These are phyloP conservation scores for Tapirus indicus DNA, from an alignment of 2,797 vertebrate species.

Conservation along the genomic window DNA sequence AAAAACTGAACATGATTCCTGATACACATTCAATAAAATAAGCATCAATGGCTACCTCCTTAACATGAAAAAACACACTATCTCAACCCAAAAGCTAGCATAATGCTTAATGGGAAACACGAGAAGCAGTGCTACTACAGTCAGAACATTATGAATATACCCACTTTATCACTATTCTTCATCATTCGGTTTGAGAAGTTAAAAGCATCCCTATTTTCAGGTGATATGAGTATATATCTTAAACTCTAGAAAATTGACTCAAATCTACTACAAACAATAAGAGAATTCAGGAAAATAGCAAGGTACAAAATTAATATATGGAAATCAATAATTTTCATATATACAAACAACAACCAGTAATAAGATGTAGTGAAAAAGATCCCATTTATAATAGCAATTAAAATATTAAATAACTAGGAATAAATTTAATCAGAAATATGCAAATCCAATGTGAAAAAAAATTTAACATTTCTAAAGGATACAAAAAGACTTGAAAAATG, in stretches of 20 bases:
- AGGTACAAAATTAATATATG: not conserved
- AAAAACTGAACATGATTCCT: not conserved
- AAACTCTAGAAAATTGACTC: slow-evolving; percentile 31
- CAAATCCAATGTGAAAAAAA: not conserved
- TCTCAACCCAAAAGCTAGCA: not conserved
- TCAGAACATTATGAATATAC: not conserved
- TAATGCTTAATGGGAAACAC: not conserved
- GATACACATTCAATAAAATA: not conserved
- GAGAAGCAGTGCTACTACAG: no score
- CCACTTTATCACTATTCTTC: not conserved
- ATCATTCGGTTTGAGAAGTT: not conserved
- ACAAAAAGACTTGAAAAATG: not conserved
- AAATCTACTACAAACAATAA: not conserved
- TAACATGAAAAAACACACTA: not conserved
- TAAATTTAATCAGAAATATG: not conserved
- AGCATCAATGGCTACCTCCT: not conserved
- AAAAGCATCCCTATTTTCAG: not conserved
- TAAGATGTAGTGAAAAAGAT: not conserved
- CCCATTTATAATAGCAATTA: not conserved
- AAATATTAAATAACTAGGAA: not conserved
- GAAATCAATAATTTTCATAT: not conserved
- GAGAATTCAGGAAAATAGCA: not conserved
- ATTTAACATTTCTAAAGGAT: not conserved
- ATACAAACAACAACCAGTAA: not conserved
- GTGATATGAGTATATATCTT: not conserved